Conservation (phyloP, 2,113 vertebrate species). For the Neotoma lepida region DNA sequence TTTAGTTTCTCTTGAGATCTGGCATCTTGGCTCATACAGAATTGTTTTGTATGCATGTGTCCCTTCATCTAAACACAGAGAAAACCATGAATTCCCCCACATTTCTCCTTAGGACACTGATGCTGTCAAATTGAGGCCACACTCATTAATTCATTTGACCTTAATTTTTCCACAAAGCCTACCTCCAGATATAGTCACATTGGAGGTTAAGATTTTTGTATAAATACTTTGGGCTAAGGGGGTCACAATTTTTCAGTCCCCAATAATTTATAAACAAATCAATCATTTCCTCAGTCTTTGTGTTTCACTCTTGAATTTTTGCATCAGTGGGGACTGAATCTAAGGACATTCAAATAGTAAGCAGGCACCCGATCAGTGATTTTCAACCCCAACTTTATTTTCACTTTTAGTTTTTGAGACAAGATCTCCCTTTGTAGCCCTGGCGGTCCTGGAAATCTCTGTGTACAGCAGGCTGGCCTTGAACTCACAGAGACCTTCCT, state of each 20-base stretch:
- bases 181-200: not conserved
- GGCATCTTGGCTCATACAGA: not conserved
- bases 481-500: not conserved
- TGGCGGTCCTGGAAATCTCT: not conserved
- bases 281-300: not conserved
- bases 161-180: not conserved
- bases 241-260: not conserved
- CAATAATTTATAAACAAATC: not conserved
- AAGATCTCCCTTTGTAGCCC: not conserved
- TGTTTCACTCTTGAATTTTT: not conserved
- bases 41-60: not conserved
- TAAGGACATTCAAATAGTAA: not conserved
- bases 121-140: not conserved
- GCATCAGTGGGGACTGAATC: not conserved
- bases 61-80: not conserved
- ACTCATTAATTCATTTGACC: not conserved
- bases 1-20: not conserved
- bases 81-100: not conserved
- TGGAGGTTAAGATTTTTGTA: not conserved
- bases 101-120: not conserved
- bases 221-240: not conserved
- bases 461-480: not conserved
- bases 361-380: not conserved
- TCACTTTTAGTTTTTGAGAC: not conserved
- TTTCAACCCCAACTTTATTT: not conserved